A percentile compares a stretch with the other conserved stretches of the same genome.
phyloP scores from a whole-genome alignment of 2,888 invertebrate genomes.

The Dolichopus griseipennis region DNA sequence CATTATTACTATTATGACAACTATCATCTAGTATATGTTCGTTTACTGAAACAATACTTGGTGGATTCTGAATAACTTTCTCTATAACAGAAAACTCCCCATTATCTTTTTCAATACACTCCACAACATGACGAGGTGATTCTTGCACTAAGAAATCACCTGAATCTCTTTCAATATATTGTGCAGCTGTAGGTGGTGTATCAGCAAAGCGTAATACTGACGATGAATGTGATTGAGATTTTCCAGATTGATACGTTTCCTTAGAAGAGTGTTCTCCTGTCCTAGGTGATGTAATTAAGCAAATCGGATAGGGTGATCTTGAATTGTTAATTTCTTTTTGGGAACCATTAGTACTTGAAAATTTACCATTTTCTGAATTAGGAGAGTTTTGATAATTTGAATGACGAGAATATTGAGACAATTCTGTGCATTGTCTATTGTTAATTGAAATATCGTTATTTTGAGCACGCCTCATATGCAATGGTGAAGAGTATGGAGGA shows the following conservation, averaged over 20 bases:
- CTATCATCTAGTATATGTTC: slow-evolving; percentile 30
- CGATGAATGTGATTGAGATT: slow-evolving; percentile 27
- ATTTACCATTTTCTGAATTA: neutral
- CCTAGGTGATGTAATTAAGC: neutral
- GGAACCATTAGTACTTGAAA: slow-evolving; percentile 13
- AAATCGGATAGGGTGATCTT: slow-evolving; percentile 15
- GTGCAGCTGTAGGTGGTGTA: slow-evolving; percentile 36
- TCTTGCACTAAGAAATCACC: slow-evolving; percentile 43
- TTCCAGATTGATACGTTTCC: slow-evolving; percentile 15
- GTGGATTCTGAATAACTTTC: slow-evolving; percentile 41
- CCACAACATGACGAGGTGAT: slow-evolving; percentile 41
- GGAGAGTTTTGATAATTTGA: neutral
- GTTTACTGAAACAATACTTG: slow-evolving; percentile 40
- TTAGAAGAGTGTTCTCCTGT: neutral
- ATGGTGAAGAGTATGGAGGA: slow-evolving; percentile 13
- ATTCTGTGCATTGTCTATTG: slow-evolving; percentile 15
- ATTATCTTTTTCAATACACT: slow-evolving; percentile 42
- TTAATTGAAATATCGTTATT: slow-evolving; percentile 16
- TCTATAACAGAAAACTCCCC: slow-evolving; percentile 44
- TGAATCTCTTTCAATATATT: slow-evolving; percentile 41
- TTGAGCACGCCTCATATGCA: slow-evolving; percentile 16
- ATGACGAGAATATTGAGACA: slow-evolving; percentile 16
- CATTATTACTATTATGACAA: slow-evolving; percentile 12
- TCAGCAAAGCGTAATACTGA: slow-evolving; percentile 37
- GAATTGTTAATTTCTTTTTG: slow-evolving; percentile 17